Conservation (phyloP, 2,888 invertebrate species). For the Amphipyra tragopoginis region DNA sequence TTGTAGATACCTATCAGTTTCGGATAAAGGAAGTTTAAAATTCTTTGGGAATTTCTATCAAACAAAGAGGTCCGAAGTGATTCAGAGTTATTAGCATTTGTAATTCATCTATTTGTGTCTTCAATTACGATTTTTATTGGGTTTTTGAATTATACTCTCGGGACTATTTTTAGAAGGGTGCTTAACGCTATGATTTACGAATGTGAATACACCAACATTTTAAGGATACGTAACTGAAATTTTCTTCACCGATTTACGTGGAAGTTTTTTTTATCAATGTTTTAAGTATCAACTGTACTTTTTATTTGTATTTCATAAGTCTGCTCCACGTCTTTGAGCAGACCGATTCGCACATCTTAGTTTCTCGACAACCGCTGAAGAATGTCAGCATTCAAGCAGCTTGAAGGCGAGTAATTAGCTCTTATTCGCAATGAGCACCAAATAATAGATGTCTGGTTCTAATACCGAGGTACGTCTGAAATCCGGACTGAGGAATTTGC, state of each 20-base stretch:
- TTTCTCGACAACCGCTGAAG: constrained; percentile 74
- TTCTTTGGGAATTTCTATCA: constrained; percentile 47
- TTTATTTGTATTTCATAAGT: not conserved
- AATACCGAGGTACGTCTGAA: constrained; percentile 44
- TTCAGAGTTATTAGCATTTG: constrained; percentile 33
- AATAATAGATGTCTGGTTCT: constrained; percentile 75
- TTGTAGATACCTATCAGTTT: constrained; percentile 52
- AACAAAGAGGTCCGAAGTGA: constrained; percentile 39
- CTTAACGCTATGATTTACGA: too few relatives aligned
- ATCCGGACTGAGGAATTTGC: constrained; percentile 41
- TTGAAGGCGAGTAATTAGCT: constrained; percentile 87
- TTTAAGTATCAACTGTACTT: too few relatives aligned
- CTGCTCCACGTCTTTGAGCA: not conserved
- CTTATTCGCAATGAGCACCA: constrained; percentile 74
- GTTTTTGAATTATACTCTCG: constrained; percentile 29
- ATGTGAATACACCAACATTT: too few relatives aligned
- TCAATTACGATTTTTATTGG: constrained; percentile 43
- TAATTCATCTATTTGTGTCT: constrained; percentile 39
- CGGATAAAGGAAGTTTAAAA: constrained; percentile 45
- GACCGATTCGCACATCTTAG: constrained; percentile 58
- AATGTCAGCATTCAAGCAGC: constrained; percentile 84
- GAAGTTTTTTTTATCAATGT: too few relatives aligned
- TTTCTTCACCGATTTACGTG: too few relatives aligned
- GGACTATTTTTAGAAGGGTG: not conserved
- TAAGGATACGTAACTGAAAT: too few relatives aligned